These are phyloP conservation scores for Catostylus mosaicus DNA, from an alignment of 30 jellyfish, hydroid and myxozoan species.

Conservation along the genomic window DNA sequence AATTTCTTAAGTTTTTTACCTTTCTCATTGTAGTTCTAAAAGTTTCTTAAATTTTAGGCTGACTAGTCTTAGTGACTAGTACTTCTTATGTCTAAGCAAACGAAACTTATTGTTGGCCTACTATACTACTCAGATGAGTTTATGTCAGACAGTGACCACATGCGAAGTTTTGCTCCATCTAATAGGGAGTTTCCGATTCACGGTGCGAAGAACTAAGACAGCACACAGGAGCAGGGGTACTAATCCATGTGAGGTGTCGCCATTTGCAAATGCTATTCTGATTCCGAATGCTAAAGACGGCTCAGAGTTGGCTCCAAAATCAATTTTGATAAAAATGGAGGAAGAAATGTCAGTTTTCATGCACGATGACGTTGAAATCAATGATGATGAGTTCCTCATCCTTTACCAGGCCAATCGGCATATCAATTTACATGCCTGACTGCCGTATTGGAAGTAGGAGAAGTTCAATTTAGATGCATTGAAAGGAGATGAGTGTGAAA, in stretches of 20 bases:
- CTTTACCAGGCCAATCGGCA: slow-evolving; percentile 18
- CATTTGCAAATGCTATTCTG: too few relatives aligned
- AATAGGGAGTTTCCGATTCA: too few relatives aligned
- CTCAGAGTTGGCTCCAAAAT: slow-evolving; percentile 27
- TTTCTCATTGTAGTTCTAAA: too few relatives aligned
- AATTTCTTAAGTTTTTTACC: too few relatives aligned
- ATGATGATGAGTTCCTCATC: slow-evolving; percentile 11
- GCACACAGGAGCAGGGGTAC: too few relatives aligned
- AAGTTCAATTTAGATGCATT: slow-evolving; percentile 29
- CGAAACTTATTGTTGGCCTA: neutral
- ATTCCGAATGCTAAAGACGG: neutral
- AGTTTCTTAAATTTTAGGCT: too few relatives aligned
- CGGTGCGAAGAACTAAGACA: too few relatives aligned
- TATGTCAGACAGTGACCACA: neutral
- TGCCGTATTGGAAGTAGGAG: slow-evolving; percentile 57
- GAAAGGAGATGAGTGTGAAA: slow-evolving; percentile 58
- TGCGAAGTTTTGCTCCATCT: neutral
- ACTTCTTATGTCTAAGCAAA: too few relatives aligned
- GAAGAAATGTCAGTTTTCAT: slow-evolving; percentile 18
- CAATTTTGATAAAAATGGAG: neutral
- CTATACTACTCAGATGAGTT: neutral
- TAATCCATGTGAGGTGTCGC: too few relatives aligned
- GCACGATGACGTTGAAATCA: slow-evolving; percentile 27
- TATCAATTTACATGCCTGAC: slow-evolving; percentile 1
- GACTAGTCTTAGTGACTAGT: too few relatives aligned